Conservation (phyloP, 2,888 invertebrate genomes). For the Eristalis arbustorum region DNA sequence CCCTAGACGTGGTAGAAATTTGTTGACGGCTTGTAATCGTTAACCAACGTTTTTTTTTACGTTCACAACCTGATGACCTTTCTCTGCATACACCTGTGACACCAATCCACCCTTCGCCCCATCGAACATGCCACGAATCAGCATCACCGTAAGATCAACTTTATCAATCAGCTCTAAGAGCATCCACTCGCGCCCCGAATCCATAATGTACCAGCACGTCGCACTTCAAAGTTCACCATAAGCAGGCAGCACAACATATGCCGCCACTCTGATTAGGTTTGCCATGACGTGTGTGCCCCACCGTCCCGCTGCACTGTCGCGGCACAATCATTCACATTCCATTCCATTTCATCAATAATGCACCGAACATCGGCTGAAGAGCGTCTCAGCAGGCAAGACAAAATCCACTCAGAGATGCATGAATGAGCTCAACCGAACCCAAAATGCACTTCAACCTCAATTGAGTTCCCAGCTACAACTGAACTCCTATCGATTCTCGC, state of each 20-base stretch:
- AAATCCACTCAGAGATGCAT: neutral
- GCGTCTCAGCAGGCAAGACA: neutral
- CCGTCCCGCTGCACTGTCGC: neutral
- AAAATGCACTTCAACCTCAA: neutral
- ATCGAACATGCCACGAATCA: neutral
- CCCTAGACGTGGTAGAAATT: no score
- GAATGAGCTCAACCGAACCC: neutral
- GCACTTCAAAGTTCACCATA: neutral
- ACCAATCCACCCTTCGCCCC: neutral
- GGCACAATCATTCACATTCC: neutral
- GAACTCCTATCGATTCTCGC: conserved; percentile 9
- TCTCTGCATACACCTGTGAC: no score
- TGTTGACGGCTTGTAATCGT: no score
- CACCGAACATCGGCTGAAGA: neutral
- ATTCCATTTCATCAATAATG: neutral
- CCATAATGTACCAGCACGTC: neutral
- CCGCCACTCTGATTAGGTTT: neutral
- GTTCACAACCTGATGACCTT: no score
- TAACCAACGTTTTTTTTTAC: no score
- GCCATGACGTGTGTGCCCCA: neutral
- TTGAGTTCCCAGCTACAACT: neutral
- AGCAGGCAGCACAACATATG: neutral
- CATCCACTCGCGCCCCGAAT: neutral
- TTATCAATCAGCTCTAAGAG: neutral
- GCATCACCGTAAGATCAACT: neutral